These are phyloP conservation scores for Drosophila borealis DNA, from an alignment of 2,888 invertebrate genomes.

Conservation along the genomic window DNA sequence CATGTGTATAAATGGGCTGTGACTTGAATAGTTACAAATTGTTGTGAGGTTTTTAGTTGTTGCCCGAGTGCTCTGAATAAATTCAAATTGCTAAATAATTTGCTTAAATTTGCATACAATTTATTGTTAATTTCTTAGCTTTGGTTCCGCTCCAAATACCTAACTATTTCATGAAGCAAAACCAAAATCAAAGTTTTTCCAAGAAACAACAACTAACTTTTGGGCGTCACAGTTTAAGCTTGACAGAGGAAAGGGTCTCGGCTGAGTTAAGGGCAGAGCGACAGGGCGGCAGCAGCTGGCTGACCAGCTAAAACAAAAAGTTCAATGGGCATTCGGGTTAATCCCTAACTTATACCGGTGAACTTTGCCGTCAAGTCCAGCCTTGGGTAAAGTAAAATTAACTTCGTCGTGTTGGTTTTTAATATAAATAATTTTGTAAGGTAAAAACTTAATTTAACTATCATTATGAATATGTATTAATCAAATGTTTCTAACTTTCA, in stretches of 20 bases:
- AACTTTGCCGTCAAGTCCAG: slow-evolving; percentile 16
- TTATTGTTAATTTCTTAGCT: not conserved
- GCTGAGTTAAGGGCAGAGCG: not conserved
- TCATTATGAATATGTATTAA: not conserved
- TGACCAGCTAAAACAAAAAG: slow-evolving; percentile 52
- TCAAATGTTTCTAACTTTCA: not conserved
- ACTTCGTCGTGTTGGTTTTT: not conserved
- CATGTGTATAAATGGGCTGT: not conserved
- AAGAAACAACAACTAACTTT: slow-evolving; percentile 16
- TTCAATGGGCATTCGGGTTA: slow-evolving; percentile 12
- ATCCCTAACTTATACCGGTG: not conserved
- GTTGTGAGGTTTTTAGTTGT: not conserved
- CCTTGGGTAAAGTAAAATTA: not conserved
- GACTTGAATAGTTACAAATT: not conserved
- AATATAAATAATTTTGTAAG: slow-evolving; percentile 1
- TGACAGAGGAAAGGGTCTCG: not conserved
- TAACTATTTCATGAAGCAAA: slow-evolving; percentile 18
- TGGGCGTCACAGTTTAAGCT: not conserved
- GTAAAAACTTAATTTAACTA: not conserved
- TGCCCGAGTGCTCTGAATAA: not conserved
- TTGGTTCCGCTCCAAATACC: not conserved
- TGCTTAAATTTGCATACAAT: not conserved
- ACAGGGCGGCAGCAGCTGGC: not conserved
- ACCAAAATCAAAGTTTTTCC: slow-evolving; percentile 49
- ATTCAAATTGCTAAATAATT: not conserved